Evolutionary conservation across 2,797 vertebrate genomes (phyloP).

Genomic region (Crenuchus spilurus): DNA sequence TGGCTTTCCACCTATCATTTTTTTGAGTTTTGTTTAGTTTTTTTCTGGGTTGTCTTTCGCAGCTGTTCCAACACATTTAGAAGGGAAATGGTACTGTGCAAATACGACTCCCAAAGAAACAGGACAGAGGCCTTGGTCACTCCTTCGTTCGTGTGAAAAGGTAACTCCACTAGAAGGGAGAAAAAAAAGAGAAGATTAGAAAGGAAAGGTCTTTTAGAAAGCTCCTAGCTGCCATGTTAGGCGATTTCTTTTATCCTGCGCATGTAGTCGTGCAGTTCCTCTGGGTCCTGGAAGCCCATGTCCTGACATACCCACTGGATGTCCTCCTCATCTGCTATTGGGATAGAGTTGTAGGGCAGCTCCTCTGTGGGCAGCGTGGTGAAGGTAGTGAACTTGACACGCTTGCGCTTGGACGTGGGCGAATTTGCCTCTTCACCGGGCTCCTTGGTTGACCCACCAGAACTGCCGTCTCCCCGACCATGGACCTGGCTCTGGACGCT

Average conservation of each 20-base stretch:
- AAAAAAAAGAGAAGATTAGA: slow-evolving; percentile 77
- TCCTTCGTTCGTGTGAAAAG: slow-evolving; percentile 71
- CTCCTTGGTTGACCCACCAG: slow-evolving; percentile 90
- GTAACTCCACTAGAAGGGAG: slow-evolving; percentile 71
- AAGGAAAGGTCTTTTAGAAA: slow-evolving; percentile 73
- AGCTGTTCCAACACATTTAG: slow-evolving; percentile 59
- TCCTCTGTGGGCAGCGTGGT: slow-evolving; percentile 93
- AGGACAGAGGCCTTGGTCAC: slow-evolving; percentile 64
- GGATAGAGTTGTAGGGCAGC: slow-evolving; percentile 95
- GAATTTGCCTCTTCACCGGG: slow-evolving; percentile 92
- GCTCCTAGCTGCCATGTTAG: slow-evolving; percentile 69
- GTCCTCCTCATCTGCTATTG: slow-evolving; percentile 93
- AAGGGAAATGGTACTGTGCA: slow-evolving; percentile 78
- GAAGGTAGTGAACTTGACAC: slow-evolving; percentile 98
- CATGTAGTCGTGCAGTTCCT: slow-evolving; percentile 95
- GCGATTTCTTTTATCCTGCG: slow-evolving; percentile 97
- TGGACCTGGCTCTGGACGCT: slow-evolving; percentile 97
- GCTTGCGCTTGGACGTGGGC: slow-evolving; percentile 95
- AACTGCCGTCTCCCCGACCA: slow-evolving; percentile 92
- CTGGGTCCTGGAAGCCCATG: slow-evolving; percentile 92
- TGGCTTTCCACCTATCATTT: slow-evolving; percentile 67
- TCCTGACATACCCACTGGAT: slow-evolving; percentile 98
- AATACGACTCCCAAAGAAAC: slow-evolving; percentile 65
- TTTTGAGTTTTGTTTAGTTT: slow-evolving; percentile 20
- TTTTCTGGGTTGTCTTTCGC: slow-evolving; percentile 40